Conservation (phyloP, 1,140 invertebrate genomes). For the Dermatophagoides farinae region DNA sequence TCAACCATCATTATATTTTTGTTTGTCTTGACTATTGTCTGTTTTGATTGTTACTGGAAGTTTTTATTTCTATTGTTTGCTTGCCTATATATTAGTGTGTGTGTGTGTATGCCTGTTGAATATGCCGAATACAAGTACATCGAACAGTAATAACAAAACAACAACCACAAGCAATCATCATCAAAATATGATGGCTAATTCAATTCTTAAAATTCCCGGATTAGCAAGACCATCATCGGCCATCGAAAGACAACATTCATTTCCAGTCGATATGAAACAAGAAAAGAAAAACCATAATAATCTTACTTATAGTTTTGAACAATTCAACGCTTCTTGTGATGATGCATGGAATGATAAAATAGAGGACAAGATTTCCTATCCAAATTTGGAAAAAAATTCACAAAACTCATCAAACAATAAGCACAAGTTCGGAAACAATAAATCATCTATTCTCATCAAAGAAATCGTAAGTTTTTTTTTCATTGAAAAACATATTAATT, state of each 20-base stretch:
- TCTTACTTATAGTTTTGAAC: constrained; percentile 7
- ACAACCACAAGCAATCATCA: neutral
- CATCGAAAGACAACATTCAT: no score
- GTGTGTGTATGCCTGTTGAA: no score
- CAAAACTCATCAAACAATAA: neutral
- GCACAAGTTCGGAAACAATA: neutral
- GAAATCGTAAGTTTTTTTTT: constrained; percentile 5
- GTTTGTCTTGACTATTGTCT: no score
- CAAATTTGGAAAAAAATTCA: neutral
- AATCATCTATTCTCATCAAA: constrained; percentile 4
- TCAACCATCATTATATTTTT: no score
- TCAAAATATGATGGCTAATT: neutral
- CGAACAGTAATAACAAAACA: neutral
- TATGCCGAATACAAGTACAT: neutral
- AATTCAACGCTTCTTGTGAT: constrained; percentile 11
- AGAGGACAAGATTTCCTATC: constrained; percentile 4
- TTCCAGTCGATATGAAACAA: neutral
- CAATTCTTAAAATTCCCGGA: constrained; percentile 2
- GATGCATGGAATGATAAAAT: constrained; percentile 13
- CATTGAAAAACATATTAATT: neutral
- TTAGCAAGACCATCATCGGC: neutral
- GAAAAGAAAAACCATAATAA: neutral
- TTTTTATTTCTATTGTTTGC: no score
- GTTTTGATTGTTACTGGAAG: no score
- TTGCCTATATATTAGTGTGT: no score